Evolutionary conservation across 2,797 vertebrate species (phyloP), one percentile per base, ranked within the genome.

Genomic region (Phrynocephalus vlangalii): DNA sequence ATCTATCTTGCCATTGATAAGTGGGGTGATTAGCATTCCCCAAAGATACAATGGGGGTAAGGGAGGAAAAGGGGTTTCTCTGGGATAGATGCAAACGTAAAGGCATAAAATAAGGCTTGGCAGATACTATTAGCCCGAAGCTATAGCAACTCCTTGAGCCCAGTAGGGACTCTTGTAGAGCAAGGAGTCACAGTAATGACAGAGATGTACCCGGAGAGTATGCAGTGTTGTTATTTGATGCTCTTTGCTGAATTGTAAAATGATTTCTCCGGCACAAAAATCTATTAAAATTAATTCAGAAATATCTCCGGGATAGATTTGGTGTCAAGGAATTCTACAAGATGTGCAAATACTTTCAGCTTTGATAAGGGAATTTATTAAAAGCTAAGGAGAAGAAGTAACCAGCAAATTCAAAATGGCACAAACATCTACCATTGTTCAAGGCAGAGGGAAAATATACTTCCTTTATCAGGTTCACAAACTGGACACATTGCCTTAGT

Each of bases 271-370:
- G 73, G 83, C 84, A 91, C 48, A 48, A 76, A 87, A 93, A 89
- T 87, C 89, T 92, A 92, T 94, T 95, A 92, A 93, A 93, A 94
- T 92, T 92, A 93, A 95, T 94, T 94, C 87, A 9, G 6, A 92
- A 94, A 90, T 89, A 91, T 67, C 83, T 90, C 77, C 67, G 87
- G 94, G 92, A 92, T 86, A 94, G 92, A 93, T 94, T 93, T 90
- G 91, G 81, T 84, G 87, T 83, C 63, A 79, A 92, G 92, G 87
- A 92, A 91, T 92, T 90, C 87, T 93, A 90, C 91, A 93, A 93
- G 89, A 91, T 82, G 76, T 94, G 93, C 91, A 94, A 94, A 94
- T 95, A 91, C 85, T 91, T 94, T 92, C 73, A 89, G 79, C 82
- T 90, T 93, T 93, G 92, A 93, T 93, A 92, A 86, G 78, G 66